Evolutionary conservation across 2,113 vertebrate species (phyloP).

Genomic region (Irena cyanogastra): DNA sequence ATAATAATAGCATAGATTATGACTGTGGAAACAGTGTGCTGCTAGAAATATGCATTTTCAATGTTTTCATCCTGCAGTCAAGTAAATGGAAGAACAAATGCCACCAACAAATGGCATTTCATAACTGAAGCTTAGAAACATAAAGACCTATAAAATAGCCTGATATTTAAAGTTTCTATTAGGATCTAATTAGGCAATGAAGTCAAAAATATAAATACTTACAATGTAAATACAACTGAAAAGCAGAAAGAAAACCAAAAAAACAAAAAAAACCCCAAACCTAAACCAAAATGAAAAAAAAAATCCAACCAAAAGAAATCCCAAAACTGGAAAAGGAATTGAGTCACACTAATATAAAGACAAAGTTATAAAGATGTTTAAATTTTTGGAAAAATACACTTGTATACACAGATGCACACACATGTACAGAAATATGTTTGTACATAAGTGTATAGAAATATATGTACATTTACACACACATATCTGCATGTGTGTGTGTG

Average conservation of each 20-base stretch:
- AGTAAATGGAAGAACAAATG: not conserved
- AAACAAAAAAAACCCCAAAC: rapidly evolving
- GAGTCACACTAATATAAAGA: not conserved
- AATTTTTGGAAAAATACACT: not conserved
- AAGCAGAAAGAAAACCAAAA: no score
- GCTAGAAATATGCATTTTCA: not conserved
- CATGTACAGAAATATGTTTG: rapidly evolving
- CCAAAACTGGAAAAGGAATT: rapidly evolving
- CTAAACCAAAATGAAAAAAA: rapidly evolving
- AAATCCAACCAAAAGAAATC: rapidly evolving
- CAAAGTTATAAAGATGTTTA: not conserved
- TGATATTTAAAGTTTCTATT: not conserved
- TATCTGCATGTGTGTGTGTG: rapidly evolving
- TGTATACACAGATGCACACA: not conserved
- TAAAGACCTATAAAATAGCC: not conserved
- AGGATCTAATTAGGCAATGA: not conserved
- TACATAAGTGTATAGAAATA: no score
- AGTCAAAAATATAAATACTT: not conserved
- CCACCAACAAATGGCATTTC: not conserved
- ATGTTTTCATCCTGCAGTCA: not conserved
- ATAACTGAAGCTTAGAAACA: not conserved
- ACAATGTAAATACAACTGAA: not conserved
- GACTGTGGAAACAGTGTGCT: not conserved
- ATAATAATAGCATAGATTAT: not conserved
- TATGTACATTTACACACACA: rapidly evolving